Base-by-base conservation (phyloP, 1,140 invertebrate genomes). In the Drosophila lini region DNA sequence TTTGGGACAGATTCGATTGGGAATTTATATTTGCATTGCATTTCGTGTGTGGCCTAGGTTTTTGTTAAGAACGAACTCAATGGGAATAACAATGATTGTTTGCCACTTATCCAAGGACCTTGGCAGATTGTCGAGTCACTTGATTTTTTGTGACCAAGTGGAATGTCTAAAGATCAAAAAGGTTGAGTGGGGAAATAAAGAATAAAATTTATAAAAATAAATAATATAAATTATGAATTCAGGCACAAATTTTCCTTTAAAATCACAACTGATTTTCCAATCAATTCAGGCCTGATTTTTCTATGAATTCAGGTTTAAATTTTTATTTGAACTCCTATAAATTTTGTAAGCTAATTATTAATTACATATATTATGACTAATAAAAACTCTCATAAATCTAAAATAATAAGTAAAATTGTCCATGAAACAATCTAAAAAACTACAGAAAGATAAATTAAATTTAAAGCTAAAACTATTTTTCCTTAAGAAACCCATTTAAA, bases 1-100 rank as follows among this genome's bases (percentile, higher is more conserved):
- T 71, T 71, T 71, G 65, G 53, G 44, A 71, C 34, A 59, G 36
- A 71, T 53, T 41, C 65, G 38, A 67, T 55, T 67, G 47, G 62
- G 32, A 48, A 28, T 55, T 38, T 45, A 25, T 71, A 73, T 71
- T 73, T 73, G 69, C 44, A 73, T 73, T 69, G 68, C 25, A 56
- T 69, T 58, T 48, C 9, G 15, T 45, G 48, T 32, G 41, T n/a
- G 41, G 19, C 16, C 62, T 34, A 22, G 11, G 28, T 28, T 59
- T 50, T 70, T 68, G 62, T 68, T 38, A 45, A 58, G 52, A 38
- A 32, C 31, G 19, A 70, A 70, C 67, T 47, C 31, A 34, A 59
- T 28, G 36, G 25, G 65, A 70, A 71, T 50, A 31, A 31, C 48
- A 70, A 70, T 71, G 50, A 71, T 34, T 71, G 48, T 71, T 47